phyloP scores from a whole-genome alignment of 2,113 vertebrate genomes.

The Scopus umbretta region DNA sequence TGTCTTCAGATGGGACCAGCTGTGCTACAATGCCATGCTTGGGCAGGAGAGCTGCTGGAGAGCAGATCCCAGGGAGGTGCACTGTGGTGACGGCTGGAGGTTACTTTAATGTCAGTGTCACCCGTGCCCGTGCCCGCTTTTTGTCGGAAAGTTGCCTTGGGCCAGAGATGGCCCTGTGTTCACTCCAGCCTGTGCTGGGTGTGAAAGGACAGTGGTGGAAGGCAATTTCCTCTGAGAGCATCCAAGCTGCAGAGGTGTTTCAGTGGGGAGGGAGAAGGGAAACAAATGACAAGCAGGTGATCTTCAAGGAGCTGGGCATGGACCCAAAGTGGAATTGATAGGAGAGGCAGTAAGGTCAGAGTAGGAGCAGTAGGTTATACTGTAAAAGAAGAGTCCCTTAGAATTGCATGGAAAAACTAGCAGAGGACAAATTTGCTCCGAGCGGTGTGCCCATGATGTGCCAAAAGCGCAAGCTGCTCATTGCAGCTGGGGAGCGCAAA shows the following conservation, averaged over 20 bases:
- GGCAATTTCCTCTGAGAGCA: not conserved
- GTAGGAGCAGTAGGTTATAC: not conserved
- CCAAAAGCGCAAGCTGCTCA: fast-evolving
- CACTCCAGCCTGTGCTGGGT: not conserved
- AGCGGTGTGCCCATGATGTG: fast-evolving
- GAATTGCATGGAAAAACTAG: not conserved
- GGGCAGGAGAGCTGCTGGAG: not conserved
- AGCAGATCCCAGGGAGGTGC: not conserved
- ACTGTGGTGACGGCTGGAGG: fast-evolving
- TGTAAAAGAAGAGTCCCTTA: not conserved
- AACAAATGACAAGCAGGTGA: not conserved
- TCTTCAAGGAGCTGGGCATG: not conserved
- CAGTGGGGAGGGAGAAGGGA: not conserved
- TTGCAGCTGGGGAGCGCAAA: fast-evolving
- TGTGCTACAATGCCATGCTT: not conserved
- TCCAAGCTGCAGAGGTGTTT: not conserved
- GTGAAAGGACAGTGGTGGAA: not conserved
- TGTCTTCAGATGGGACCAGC: not conserved
- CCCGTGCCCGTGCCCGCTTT: fast-evolving
- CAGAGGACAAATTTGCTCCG: not conserved
- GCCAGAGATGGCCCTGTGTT: not conserved
- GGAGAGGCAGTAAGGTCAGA: not conserved
- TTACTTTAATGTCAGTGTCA: not conserved
- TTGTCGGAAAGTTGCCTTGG: not conserved
- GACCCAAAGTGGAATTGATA: not conserved